phyloP scores from a whole-genome alignment of 2,797 vertebrate genomes.

The Protosalanx chinensis region DNA sequence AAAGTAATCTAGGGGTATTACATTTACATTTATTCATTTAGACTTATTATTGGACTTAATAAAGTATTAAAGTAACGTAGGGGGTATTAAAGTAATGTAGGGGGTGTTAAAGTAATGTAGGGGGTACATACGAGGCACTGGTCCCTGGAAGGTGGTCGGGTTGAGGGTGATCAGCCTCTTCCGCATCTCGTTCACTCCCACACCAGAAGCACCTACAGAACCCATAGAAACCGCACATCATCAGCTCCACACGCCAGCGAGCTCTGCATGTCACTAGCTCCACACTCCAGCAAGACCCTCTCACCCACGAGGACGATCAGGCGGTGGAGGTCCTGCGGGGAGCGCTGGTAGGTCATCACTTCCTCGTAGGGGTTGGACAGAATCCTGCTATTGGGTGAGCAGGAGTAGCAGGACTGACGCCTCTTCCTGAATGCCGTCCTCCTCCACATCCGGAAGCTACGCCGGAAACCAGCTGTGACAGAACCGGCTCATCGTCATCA shows the following conservation, averaged over 20 bases:
- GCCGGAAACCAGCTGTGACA: constrained; percentile 83
- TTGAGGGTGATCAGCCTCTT: constrained; percentile 82
- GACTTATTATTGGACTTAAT: too few species aligned
- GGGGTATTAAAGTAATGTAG: too few species aligned
- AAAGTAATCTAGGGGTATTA: too few species aligned
- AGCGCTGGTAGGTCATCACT: constrained; percentile 86
- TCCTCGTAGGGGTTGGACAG: constrained; percentile 83
- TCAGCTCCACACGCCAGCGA: too few species aligned
- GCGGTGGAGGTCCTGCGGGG: constrained; percentile 73
- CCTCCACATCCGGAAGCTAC: constrained; percentile 88
- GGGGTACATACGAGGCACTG: constrained; percentile 82
- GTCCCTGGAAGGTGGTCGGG: constrained; percentile 81
- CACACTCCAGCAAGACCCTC: constrained; percentile 20
- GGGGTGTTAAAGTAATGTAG: too few species aligned
- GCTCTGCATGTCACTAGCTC: not conserved
- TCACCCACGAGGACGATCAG: constrained; percentile 85
- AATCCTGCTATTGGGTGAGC: constrained; percentile 57
- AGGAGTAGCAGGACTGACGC: constrained; percentile 61
- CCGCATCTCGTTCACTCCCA: constrained; percentile 92
- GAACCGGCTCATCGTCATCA: constrained; percentile 3
- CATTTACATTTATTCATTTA: too few species aligned
- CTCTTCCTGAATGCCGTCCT: constrained; percentile 66
- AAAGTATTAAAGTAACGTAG: too few species aligned
- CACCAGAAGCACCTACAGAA: constrained; percentile 83
- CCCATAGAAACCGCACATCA: not conserved